Conservation (phyloP, 2,888 invertebrate genomes). For the Dyspetes luteomarginatus region DNA sequence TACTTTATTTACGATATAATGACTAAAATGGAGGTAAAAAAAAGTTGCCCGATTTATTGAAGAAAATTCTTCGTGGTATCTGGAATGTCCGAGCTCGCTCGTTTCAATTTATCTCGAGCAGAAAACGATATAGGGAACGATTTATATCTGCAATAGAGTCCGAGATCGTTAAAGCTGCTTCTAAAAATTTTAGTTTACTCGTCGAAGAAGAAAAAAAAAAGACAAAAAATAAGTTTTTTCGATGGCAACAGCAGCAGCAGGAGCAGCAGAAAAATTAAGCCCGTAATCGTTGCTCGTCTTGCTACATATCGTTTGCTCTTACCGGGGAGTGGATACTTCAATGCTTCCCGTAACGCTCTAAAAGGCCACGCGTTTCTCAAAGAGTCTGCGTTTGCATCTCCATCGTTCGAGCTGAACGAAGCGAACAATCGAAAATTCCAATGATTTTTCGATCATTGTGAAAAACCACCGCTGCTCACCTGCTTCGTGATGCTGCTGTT, state of each 20-base stretch:
- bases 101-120: not conserved
- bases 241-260: not conserved
- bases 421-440: constrained; percentile 57
- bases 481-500: constrained; percentile 31
- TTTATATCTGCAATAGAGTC: not conserved
- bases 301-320: constrained; percentile 23
- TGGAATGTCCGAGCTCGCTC: not conserved
- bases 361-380: constrained; percentile 69
- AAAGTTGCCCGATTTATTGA: not conserved
- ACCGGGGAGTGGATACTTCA: constrained; percentile 20
- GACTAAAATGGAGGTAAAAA: not conserved
- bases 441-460: constrained; percentile 8
- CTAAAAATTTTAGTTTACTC: not conserved
- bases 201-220: not conserved
- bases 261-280: not conserved
- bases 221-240: constrained; percentile 36
- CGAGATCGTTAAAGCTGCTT: constrained; percentile 27
- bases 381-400: constrained; percentile 36
- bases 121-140: not conserved
- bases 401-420: constrained; percentile 64
- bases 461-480: constrained; percentile 36
- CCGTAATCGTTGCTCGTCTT: constrained; percentile 16
- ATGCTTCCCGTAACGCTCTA: constrained; percentile 79
- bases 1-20: too few species aligned
- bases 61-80: not conserved